A percentile compares a stretch with the other conserved stretches of the same genome.
These are phyloP conservation scores for Pleuronectes platessa DNA, from an alignment of 2,113 vertebrate species.

Conservation along the genomic window DNA sequence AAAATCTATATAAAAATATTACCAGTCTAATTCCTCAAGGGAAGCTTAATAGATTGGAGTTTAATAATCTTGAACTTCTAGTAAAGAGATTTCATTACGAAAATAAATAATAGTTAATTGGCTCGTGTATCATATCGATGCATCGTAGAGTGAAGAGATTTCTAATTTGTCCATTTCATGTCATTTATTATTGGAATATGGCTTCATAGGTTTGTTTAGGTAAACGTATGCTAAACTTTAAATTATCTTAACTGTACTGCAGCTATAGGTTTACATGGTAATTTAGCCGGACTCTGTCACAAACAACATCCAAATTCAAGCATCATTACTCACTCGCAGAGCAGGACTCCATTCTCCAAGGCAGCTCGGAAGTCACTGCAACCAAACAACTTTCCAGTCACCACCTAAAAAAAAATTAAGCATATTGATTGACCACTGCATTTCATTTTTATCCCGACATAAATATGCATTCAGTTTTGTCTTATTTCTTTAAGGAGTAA, in stretches of 20 bases:
- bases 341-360: constrained; percentile 91
- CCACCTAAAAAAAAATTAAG: constrained; percentile 79
- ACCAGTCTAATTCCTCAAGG: neutral
- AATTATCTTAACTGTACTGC: neutral
- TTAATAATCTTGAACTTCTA: neutral
- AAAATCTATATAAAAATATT: neutral
- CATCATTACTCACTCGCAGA: constrained; percentile 91
- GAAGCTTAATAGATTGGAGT: neutral
- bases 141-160: neutral
- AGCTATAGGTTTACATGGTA: neutral
- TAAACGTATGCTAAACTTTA: neutral
- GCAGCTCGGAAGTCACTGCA: constrained; percentile 89
- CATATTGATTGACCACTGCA: neutral
- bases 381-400: constrained; percentile 90
- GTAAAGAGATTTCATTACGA: neutral
- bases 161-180: neutral
- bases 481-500: too few relatives aligned
- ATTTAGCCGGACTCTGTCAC: neutral
- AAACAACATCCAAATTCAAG: neutral
- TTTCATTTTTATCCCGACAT: neutral
- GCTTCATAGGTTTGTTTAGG: neutral
- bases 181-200: neutral
- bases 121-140: neutral
- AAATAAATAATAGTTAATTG: neutral
- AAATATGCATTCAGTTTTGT: neutral